Conservation (phyloP, 2,888 invertebrate species). For the Poecilobothrus nobilitatus region DNA sequence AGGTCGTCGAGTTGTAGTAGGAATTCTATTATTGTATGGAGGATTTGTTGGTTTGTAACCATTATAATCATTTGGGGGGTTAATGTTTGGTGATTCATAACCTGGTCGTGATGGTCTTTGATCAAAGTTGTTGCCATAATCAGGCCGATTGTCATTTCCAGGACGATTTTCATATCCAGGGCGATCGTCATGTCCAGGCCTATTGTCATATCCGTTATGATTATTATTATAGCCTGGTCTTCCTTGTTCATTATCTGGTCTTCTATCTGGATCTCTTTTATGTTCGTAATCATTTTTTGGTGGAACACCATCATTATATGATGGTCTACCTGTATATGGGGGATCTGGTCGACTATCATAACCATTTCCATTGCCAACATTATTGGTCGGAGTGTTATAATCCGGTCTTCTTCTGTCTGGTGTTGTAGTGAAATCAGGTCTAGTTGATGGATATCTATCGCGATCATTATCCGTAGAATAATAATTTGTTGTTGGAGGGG, state of each 20-base stretch:
- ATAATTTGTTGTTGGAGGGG: conserved; percentile 15
- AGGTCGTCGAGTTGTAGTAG: background rate
- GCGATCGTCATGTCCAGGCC: background rate
- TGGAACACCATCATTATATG: conserved; percentile 32
- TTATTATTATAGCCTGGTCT: conserved; percentile 11
- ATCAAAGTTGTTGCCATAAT: background rate
- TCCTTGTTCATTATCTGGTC: conserved; percentile 21
- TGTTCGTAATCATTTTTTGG: conserved; percentile 32
- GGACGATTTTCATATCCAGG: too few species aligned
- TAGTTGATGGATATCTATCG: conserved; percentile 8
- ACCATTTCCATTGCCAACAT: conserved; percentile 8
- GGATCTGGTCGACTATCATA: conserved; percentile 14
- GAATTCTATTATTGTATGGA: background rate
- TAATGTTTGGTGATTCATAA: background rate
- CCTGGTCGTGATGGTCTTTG: background rate
- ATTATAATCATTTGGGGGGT: background rate
- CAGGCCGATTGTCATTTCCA: background rate
- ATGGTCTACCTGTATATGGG: conserved; percentile 18
- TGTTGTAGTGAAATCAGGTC: background rate
- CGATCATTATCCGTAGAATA: conserved; percentile 12
- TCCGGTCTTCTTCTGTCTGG: conserved; percentile 12
- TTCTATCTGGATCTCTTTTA: conserved; percentile 19
- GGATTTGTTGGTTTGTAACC: background rate
- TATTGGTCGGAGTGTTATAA: conserved; percentile 8
- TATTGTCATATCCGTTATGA: background rate